Evolutionary conservation across 2,888 invertebrate species (phyloP).

Genomic region (Molanna angustata): DNA sequence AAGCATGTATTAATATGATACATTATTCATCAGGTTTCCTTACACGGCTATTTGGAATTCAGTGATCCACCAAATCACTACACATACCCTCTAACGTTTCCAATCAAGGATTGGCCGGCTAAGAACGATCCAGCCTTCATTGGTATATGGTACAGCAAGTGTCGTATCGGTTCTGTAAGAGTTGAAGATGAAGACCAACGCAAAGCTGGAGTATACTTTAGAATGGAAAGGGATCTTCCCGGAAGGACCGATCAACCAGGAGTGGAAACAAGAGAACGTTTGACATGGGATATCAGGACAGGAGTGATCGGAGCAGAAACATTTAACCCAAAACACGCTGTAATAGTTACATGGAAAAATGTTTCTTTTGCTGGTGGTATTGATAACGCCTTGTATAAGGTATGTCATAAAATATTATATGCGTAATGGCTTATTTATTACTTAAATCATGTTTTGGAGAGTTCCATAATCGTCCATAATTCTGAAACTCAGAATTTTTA

Average conservation of each 20-base stretch:
- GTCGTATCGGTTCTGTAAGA: constrained; percentile 72
- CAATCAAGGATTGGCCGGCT: constrained; percentile 80
- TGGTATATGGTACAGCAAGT: constrained; percentile 89
- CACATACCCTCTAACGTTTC: constrained; percentile 84
- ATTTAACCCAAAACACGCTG: constrained; percentile 87
- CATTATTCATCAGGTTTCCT: constrained; percentile 58
- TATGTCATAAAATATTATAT: no score
- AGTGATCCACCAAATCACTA: constrained; percentile 85
- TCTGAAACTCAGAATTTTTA: no score
- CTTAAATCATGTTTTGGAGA: no score
- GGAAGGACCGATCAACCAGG: constrained; percentile 78
- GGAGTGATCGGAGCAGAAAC: constrained; percentile 89
- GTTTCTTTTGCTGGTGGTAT: constrained; percentile 90
- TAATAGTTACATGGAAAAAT: constrained; percentile 95
- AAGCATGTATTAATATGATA: not conserved
- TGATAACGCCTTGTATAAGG: constrained; percentile 70
- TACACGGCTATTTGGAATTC: constrained; percentile 84
- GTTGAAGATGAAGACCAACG: constrained; percentile 73
- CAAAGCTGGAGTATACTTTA: constrained; percentile 79
- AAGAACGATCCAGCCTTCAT: constrained; percentile 90
- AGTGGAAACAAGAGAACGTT: constrained; percentile 78
- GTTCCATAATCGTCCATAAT: no score
- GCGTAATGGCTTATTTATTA: no score
- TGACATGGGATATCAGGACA: constrained; percentile 85
- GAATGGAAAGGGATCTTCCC: constrained; percentile 57